Percentiles rank a stretch among this genome's conserved stretches.
These are phyloP conservation scores for Spea multiplicata DNA, from an alignment of 2,113 vertebrate species.

Conservation along the genomic window DNA sequence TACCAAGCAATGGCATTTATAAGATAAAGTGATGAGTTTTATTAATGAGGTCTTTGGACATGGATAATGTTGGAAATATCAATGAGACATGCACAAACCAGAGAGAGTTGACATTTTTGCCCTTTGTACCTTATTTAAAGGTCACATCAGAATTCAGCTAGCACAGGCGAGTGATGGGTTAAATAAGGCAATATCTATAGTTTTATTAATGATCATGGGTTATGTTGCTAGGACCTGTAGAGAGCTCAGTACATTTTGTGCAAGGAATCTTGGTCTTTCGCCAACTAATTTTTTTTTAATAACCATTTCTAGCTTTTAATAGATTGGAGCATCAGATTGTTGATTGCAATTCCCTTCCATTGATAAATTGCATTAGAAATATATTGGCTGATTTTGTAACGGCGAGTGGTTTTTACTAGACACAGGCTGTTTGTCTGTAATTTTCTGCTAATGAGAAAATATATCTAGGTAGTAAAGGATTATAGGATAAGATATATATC, in stretches of 20 bases:
- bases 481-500: slow-evolving; percentile 49
- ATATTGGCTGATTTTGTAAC: slow-evolving; percentile 44
- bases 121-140: slow-evolving; percentile 22
- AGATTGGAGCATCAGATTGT: slow-evolving; percentile 24
- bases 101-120: slow-evolving; percentile 19
- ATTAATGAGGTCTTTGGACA: slow-evolving; percentile 18
- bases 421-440: slow-evolving; percentile 43
- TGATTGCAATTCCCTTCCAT: slow-evolving; percentile 35
- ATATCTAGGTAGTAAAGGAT: slow-evolving; percentile 48
- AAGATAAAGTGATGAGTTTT: slow-evolving; percentile 19
- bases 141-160: slow-evolving; percentile 9
- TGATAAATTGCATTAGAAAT: slow-evolving; percentile 44
- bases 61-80: slow-evolving; percentile 29
- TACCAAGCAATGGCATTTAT: background rate
- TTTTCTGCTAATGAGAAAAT: slow-evolving; percentile 47
- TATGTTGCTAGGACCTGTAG: slow-evolving; percentile 14
- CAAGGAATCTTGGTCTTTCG: slow-evolving; percentile 12
- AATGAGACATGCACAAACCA: slow-evolving; percentile 12
- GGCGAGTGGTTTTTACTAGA: slow-evolving; percentile 44
- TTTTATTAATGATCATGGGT: slow-evolving; percentile 21
- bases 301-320: slow-evolving; percentile 38
- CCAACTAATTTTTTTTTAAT: slow-evolving; percentile 31
- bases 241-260: slow-evolving; percentile 9
- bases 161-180: slow-evolving; percentile 11
- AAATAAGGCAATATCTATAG: slow-evolving; percentile 20